These are phyloP conservation scores for mouse (Mus musculus) DNA, from an alignment of 2,113 vertebrate species.

Conservation along the genomic window GRCm39 chr1:151958501-151959000, in stretches of 20 bases:
- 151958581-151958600: background rate
- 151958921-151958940: background rate
- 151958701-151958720: background rate
- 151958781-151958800: background rate
- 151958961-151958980: background rate
- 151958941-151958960: background rate
- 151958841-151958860: background rate
- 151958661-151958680: background rate
- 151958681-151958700: background rate
- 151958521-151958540: conserved; percentile 34
- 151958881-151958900: background rate
- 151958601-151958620: background rate
- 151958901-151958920: background rate
- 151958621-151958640: background rate
- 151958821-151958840: background rate
- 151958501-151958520: conserved; percentile 29
- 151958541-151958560: conserved; percentile 4
- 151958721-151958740: background rate
- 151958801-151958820: background rate
- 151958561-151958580: background rate
- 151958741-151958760: background rate
- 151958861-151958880: background rate
- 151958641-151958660: background rate
- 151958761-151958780: background rate
- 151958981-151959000: background rate